A percentile compares a stretch with the other conserved stretches of the same genome.
Conservation (phyloP, 2,888 invertebrate species). For the Caenorhabditis sp. region DNA sequence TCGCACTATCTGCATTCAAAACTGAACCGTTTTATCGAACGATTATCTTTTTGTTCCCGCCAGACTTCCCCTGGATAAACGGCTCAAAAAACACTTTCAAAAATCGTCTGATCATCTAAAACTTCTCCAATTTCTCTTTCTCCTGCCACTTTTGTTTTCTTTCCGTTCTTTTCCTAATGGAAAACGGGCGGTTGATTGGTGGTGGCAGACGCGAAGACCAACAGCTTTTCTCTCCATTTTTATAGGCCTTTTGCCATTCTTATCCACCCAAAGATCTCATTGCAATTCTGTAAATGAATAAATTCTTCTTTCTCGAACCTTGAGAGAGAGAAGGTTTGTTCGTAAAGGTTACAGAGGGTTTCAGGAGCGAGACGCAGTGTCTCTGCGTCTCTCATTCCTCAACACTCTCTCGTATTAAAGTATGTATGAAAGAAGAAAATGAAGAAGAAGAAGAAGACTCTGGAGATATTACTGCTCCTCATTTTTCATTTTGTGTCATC, state of each 20-base stretch:
- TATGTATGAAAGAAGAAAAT: slow-evolving; percentile 33
- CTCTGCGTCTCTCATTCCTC: slow-evolving; percentile 30
- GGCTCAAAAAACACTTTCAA: not conserved
- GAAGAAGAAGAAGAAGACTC: not conserved
- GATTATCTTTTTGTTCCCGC: too few relatives aligned
- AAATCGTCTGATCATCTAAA: not conserved
- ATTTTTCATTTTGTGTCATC: slow-evolving; percentile 62
- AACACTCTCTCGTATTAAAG: slow-evolving; percentile 40
- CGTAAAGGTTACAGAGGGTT: slow-evolving; percentile 9
- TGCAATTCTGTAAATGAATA: slow-evolving; percentile 48
- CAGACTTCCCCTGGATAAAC: too few relatives aligned
- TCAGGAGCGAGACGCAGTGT: slow-evolving; percentile 31
- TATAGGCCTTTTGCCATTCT: not conserved
- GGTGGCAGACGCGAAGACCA: not conserved
- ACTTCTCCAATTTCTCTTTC: slow-evolving; percentile 22
- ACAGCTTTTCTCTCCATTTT: not conserved
- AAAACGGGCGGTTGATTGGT: not conserved
- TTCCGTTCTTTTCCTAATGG: slow-evolving; percentile 19
- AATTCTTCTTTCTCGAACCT: slow-evolving; percentile 14
- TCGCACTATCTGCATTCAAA: too few relatives aligned
- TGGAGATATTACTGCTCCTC: slow-evolving; percentile 57
- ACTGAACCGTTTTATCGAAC: too few relatives aligned
- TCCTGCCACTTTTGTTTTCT: slow-evolving; percentile 16
- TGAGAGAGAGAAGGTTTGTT: slow-evolving; percentile 19
- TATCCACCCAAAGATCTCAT: slow-evolving; percentile 14